Evolutionary conservation across 2,888 invertebrate genomes (phyloP), one percentile per base, ranked within the genome.

Genomic region (Hemithea aestivaria): DNA sequence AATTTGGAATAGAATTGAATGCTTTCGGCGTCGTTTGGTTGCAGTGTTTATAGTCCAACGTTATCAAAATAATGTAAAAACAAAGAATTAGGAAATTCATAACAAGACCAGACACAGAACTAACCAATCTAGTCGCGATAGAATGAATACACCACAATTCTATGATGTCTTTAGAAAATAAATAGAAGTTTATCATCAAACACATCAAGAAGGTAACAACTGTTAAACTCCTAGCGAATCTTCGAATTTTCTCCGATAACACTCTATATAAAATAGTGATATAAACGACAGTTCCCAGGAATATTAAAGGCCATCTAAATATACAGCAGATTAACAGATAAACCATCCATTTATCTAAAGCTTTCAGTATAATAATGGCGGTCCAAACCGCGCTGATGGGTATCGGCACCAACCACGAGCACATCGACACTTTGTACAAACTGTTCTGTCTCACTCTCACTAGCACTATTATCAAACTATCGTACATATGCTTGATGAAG

Each of bases 401-500:
- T 2, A 72, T 23, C 0, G 84, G 83, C 36, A 78, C 42, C 27
- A 80, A 40, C 84, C 84, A 84, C n/a, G 80, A 61, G 44, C 67
- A 77, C 3, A 56, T 42, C 30, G 75, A 51, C 20, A 75, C 70
- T 51, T 61, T 74, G 38, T 69, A 66, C 22, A 84, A 66, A 51
- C 51, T 72, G 20, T 65, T 61, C 41, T 71, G 69, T 41, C 68
- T 77, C 47, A 76, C 69, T 51, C 75, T 80, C 7, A 82, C 77
- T 47, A 82, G 52, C 10, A 84, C 80, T 45, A 80, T 68, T 27
- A 84, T 74, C 45, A 84, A 60, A 48, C 70, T 78, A 37, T 81
- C 77, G 46, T 83, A 81, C 81, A 84, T 84, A 30, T 84, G 83
- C 40, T 75, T 80, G n/a, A 83, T 75, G 42, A 83, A 77, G 48